phyloP scores from a whole-genome alignment of 2,888 invertebrate genomes.

The Chalcosyrphus nemorum region DNA sequence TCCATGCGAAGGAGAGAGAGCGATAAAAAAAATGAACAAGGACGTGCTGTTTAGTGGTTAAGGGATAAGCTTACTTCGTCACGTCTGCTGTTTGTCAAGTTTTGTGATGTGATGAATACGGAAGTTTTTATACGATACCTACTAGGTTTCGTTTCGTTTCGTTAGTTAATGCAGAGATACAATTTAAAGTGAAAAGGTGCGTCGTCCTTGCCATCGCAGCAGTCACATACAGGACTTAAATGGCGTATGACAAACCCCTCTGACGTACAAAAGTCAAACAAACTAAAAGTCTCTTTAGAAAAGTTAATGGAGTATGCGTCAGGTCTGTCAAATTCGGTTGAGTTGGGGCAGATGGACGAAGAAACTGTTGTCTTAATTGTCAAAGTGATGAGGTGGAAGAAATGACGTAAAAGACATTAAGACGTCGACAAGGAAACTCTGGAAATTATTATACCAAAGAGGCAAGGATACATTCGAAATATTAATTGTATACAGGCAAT shows the following conservation, averaged over 20 bases:
- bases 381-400: not conserved
- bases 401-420: no score
- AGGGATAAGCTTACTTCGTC: conserved; percentile 54
- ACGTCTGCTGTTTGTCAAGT: conserved; percentile 56
- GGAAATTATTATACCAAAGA: no score
- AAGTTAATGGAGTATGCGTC: conserved; percentile 9
- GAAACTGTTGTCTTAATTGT: no score
- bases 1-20: not conserved
- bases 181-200: not conserved
- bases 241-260: not conserved
- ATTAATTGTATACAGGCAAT: no score
- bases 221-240: not conserved
- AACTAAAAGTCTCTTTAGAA: conserved; percentile 12
- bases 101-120: conserved; percentile 50
- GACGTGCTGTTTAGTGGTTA: conserved; percentile 52
- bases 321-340: conserved; percentile 14
- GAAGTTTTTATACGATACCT: conserved; percentile 19
- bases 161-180: not conserved
- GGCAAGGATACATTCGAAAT: no score
- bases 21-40: conserved; percentile 37
- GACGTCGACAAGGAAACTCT: no score
- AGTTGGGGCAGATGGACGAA: not conserved
- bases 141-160: not conserved
- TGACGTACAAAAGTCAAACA: not conserved
- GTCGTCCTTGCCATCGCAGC: not conserved